Evolutionary conservation across 1,140 invertebrate species (phyloP).

Genomic region (Metaphire vulgaris): DNA sequence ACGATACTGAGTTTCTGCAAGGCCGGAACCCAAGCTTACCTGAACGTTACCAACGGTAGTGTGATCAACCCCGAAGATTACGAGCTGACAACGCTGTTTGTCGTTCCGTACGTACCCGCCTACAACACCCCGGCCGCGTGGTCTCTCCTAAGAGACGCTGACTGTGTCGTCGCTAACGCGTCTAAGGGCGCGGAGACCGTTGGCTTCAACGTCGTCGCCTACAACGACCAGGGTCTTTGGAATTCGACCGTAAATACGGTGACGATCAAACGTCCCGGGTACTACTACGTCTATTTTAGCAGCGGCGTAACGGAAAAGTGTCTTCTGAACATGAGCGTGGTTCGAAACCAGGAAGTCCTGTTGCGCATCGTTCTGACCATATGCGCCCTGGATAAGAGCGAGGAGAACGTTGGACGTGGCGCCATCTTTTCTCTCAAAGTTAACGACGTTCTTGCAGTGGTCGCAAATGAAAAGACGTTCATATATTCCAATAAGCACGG

Average conservation of each 20-base stretch:
- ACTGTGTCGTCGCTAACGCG: too few relatives aligned
- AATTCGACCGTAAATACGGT: neutral
- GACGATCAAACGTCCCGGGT: neutral
- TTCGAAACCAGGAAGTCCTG: neutral
- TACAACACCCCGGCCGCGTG: neutral
- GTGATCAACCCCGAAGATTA: neutral
- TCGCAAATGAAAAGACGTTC: neutral
- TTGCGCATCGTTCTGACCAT: neutral
- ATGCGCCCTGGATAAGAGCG: neutral
- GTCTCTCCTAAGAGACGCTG: neutral
- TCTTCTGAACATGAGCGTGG: neutral
- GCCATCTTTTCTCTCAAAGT: neutral
- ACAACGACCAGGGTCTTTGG: neutral
- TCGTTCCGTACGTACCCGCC: neutral
- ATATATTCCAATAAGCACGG: neutral
- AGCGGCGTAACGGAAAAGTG: neutral
- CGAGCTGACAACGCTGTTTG: neutral
- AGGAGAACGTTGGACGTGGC: neutral
- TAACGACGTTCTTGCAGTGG: neutral
- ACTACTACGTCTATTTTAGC: neutral
- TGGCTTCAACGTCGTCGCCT: neutral
- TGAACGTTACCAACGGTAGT: neutral
- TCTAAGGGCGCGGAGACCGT: too few relatives aligned
- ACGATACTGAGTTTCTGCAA: neutral
- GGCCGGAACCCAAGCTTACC: neutral